Conservation (phyloP, 2,888 invertebrate species). For the Amphimallon solstitiale region DNA sequence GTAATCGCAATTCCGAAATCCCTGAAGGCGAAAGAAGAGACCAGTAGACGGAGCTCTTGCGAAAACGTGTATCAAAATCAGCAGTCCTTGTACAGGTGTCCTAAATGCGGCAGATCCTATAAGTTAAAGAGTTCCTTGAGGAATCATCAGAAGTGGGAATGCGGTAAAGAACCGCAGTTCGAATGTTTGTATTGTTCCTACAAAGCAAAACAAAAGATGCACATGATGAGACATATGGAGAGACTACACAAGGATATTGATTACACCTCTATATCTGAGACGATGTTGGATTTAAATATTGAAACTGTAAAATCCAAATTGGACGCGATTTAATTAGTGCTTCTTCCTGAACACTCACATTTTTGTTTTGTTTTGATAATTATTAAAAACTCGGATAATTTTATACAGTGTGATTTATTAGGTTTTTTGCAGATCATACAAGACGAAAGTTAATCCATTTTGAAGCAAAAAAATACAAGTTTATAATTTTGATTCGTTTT, state of each 20-base stretch:
- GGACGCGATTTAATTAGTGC: conserved; percentile 6
- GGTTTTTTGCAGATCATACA: no score
- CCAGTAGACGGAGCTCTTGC: conserved; percentile 6
- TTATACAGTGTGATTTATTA: no score
- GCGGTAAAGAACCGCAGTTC: conserved; percentile 83
- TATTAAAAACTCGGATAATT: no score
- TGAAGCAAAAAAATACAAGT: no score
- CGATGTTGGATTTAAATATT: conserved; percentile 37
- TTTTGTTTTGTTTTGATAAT: no score
- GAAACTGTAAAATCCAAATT: conserved; percentile 29
- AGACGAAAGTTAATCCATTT: no score
- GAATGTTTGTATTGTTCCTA: conserved; percentile 81
- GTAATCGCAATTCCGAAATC: conserved; percentile 24
- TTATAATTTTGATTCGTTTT: no score
- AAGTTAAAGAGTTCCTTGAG: conserved; percentile 47
- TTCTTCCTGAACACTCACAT: no score
- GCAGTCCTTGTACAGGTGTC: conserved; percentile 31
- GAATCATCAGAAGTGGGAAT: conserved; percentile 62
- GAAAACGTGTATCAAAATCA: conserved; percentile 2
- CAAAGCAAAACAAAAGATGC: conserved; percentile 83
- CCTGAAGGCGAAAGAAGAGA: conserved; percentile 19
- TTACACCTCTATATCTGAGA: conserved; percentile 33
- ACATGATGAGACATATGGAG: conserved; percentile 82
- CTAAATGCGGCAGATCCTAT: conserved; percentile 45
- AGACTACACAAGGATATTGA: conserved; percentile 74